Evolutionary conservation across 1,140 invertebrate species (phyloP), one percentile per base, ranked within the genome.

Genomic region (Drosophila aff.): DNA sequence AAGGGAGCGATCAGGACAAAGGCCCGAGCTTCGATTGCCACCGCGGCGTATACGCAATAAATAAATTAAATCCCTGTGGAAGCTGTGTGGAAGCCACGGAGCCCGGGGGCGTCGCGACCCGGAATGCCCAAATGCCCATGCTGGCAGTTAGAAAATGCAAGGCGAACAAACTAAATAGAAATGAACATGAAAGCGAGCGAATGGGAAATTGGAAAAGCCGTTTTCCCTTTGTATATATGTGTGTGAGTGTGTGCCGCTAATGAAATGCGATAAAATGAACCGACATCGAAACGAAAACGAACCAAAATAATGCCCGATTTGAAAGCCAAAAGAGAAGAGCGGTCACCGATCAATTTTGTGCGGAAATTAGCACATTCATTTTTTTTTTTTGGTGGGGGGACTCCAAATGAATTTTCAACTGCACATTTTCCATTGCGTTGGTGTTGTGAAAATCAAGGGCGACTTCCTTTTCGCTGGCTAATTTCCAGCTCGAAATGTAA

Each of bases 181-280:
- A 43, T 36, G 53, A 40, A 40, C 53, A 40, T 40, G 53, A 16
- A 40, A 57, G 13, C 21, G 36, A n/a, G 16, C 36, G 53, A 52
- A 65, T 46, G 31, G 55, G 26, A 55, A 63, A 65, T 67, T 66
- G 63, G 33, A 71, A 71, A 66, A 52, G 52, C 53, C 33, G 49
- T 31, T 62, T 38, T 38, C 11, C 1, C 11, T 13, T 13, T 13
- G 36, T 43, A 1, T 47, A 3, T 52, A n/a, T 18, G n/a, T 33
- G 16, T 43, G 7, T 47, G 13, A 33, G 28, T 33, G n/a, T 33
- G 16, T 47, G 36, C 62, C 73, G 68, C 81, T 89, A 87, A 87
- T 87, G 84, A 89, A 87, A 87, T 81, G 77, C 81, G 81, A 89
- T 87, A 89, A 89, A 87, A 79, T 75, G 65, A 50, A 73, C 67